Evolutionary conservation across 2,888 invertebrate species (phyloP).

Genomic region (Odontomyia ornata): DNA sequence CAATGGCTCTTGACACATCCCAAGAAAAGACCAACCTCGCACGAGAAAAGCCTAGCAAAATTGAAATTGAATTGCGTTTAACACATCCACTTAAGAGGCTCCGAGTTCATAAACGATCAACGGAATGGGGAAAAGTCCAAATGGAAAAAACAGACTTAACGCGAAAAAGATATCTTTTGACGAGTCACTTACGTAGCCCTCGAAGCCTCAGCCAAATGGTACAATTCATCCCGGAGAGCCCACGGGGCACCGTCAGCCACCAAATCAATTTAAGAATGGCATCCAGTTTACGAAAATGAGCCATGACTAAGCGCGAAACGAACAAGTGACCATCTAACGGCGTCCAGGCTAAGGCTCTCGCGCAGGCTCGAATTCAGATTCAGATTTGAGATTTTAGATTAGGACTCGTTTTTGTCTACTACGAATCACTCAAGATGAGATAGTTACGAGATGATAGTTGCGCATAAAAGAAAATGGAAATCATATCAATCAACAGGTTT

Average conservation of each 20-base stretch:
- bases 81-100: constrained; percentile 46
- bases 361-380: no score
- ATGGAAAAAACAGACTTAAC: not conserved
- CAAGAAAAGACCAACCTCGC: constrained; percentile 20
- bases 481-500: constrained; percentile 51
- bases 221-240: not conserved
- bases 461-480: constrained; percentile 48
- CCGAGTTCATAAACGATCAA: constrained; percentile 41
- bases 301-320: constrained; percentile 47
- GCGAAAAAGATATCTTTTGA: constrained; percentile 43
- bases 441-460: constrained; percentile 42
- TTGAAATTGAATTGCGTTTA: constrained; percentile 45
- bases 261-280: constrained; percentile 45
- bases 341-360: not conserved
- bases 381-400: constrained; percentile 25
- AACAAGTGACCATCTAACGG: constrained; percentile 41
- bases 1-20: constrained; percentile 38
- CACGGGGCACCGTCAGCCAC: constrained; percentile 36
- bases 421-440: constrained; percentile 23
- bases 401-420: constrained; percentile 32
- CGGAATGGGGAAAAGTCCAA: constrained; percentile 6
- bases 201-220: not conserved
- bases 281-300: constrained; percentile 44
- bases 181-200: constrained; percentile 40
- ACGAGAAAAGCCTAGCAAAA: constrained; percentile 32